These are phyloP conservation scores for Drosophila willistoni DNA, from an alignment of 1,140 invertebrate species.

Conservation along the genomic window DNA sequence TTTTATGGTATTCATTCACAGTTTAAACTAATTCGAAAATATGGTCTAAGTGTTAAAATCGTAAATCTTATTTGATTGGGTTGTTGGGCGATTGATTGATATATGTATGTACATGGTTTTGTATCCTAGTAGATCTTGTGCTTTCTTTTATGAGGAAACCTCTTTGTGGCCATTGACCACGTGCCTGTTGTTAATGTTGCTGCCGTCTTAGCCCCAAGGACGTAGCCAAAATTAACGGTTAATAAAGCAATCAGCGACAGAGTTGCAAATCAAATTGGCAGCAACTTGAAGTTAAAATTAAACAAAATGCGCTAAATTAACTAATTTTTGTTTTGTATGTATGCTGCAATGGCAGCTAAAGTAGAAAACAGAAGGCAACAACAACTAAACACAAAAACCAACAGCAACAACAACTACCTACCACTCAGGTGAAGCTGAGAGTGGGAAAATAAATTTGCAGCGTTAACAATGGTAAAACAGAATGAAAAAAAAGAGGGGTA, in stretches of 20 bases:
- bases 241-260: constrained; percentile 76
- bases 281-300: constrained; percentile 63
- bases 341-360: constrained; percentile 36
- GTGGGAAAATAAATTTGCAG: constrained; percentile 78
- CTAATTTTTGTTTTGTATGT: constrained; percentile 58
- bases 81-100: too few species aligned
- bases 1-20: too few species aligned
- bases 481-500: constrained; percentile 17
- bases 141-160: neutral
- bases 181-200: neutral
- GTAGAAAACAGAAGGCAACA: too few species aligned
- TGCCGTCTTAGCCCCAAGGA: constrained; percentile 53
- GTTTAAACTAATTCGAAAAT: too few species aligned
- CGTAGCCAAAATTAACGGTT: constrained; percentile 67
- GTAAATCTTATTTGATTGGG: too few species aligned
- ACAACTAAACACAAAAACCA: constrained; percentile 9
- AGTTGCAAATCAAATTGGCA: constrained; percentile 76
- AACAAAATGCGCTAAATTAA: constrained; percentile 78
- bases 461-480: constrained; percentile 68
- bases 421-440: constrained; percentile 38
- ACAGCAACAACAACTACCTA: constrained; percentile 48
- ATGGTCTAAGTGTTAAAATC: too few species aligned
- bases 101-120: too few species aligned
- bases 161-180: neutral
- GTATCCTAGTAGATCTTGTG: neutral